These are phyloP conservation scores for Malachius bipustulatus DNA, from an alignment of 2,888 invertebrate genomes.

Conservation along the genomic window DNA sequence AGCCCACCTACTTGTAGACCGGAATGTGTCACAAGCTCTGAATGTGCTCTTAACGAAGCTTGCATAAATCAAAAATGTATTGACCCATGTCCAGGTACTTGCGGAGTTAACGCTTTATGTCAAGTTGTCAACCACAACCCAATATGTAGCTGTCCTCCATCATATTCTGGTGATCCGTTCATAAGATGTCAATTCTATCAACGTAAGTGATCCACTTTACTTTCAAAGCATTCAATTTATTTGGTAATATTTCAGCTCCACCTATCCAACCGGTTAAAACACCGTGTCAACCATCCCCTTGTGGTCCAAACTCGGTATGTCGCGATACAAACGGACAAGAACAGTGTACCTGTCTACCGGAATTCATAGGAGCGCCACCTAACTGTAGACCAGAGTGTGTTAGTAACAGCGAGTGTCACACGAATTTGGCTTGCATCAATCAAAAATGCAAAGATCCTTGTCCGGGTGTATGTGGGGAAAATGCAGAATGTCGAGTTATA, in stretches of 20 bases:
- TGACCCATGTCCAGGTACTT: conserved; percentile 59
- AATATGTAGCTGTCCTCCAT: conserved; percentile 47
- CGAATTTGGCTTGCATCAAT: conserved; percentile 57
- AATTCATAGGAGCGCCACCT: conserved; percentile 58
- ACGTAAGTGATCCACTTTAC: conserved; percentile 14
- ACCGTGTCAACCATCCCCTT: conserved; percentile 60
- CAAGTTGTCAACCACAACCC: conserved; percentile 53
- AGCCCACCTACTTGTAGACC: conserved; percentile 60
- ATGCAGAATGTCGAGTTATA: conserved; percentile 61
- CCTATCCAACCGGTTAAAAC: conserved; percentile 39
- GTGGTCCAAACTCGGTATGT: conserved; percentile 63
- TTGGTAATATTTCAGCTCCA: conserved; percentile 22
- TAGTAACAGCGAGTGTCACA: conserved; percentile 56
- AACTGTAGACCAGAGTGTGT: conserved; percentile 65
- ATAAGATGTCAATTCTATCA: too few species aligned
- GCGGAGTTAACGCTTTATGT: conserved; percentile 57
- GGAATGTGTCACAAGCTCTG: conserved; percentile 54
- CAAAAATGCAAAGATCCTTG: conserved; percentile 67
- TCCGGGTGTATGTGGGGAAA: conserved; percentile 55
- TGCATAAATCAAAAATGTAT: conserved; percentile 57
- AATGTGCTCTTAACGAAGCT: conserved; percentile 53
- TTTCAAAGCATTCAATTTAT: background rate
- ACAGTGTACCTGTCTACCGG: conserved; percentile 60
- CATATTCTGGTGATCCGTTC: conserved; percentile 44
- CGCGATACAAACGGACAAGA: conserved; percentile 47